Conservation (phyloP, 2,888 invertebrate species). For the Epinotia brunnichana region DNA sequence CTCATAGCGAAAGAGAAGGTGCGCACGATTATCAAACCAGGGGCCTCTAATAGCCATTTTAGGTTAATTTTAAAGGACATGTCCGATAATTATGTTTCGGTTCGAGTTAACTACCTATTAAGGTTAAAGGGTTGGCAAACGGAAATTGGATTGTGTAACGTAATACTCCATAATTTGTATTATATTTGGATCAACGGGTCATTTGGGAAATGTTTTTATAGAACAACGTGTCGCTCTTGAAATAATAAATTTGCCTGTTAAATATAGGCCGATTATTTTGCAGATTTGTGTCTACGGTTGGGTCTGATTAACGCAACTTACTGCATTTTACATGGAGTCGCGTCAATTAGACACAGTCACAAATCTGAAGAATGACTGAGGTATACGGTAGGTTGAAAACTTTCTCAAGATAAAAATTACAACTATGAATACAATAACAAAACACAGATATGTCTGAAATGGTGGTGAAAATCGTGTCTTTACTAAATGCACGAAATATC, state of each 20-base stretch:
- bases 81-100: slow-evolving; percentile 38
- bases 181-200: slow-evolving; percentile 1
- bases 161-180: slow-evolving; percentile 30
- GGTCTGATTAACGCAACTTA: no score
- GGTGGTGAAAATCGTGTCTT: not conserved
- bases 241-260: no score
- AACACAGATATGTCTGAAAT: not conserved
- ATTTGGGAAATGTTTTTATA: not conserved
- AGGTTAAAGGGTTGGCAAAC: slow-evolving; percentile 40
- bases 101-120: slow-evolving; percentile 34
- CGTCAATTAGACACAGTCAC: no score
- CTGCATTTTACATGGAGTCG: no score
- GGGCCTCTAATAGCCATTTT: not conserved
- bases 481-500: slow-evolving; percentile 6
- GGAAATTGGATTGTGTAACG: slow-evolving; percentile 36
- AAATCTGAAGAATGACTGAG: no score
- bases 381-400: no score
- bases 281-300: no score
- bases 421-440: not conserved
- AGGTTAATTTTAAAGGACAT: slow-evolving; percentile 26
- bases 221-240: no score
- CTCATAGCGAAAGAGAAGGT: slow-evolving; percentile 20
- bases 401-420: no score
- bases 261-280: no score
- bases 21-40: slow-evolving; percentile 1